Conservation (phyloP, 2,797 vertebrate species). For the Limnodromus scolopaceus region DNA sequence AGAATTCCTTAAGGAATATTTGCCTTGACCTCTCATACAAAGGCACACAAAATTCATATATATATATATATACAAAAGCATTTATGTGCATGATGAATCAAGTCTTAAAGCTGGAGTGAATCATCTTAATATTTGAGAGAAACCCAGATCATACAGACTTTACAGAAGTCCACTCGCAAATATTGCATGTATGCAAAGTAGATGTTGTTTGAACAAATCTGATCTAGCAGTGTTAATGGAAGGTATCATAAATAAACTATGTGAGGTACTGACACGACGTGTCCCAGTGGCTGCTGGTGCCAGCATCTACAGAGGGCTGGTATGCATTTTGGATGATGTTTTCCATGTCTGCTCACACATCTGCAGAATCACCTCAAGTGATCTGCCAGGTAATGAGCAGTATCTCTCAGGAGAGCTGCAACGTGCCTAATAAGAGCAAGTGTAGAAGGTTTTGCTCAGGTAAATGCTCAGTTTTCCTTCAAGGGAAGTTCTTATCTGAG, state of each 20-base stretch:
- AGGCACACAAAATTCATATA: not conserved
- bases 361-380: not conserved
- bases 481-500: not conserved
- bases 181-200: not conserved
- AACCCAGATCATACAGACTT: not conserved
- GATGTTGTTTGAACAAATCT: not conserved
- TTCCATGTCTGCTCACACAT: not conserved
- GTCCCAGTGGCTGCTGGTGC: not conserved
- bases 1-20: not conserved
- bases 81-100: not conserved
- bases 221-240: not conserved
- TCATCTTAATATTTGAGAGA: not conserved
- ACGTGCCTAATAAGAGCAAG: not conserved
- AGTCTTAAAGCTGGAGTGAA: not conserved
- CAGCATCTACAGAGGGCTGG: not conserved
- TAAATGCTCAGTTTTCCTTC: not conserved
- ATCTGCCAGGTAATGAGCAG: not conserved
- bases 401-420: not conserved
- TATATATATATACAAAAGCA: not conserved
- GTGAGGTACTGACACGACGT: fast-evolving
- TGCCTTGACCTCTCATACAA: not conserved
- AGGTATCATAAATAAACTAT: not conserved
- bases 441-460: not conserved
- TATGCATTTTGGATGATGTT: not conserved
- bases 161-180: not conserved